Conservation (phyloP, 2,113 vertebrate genomes). For the Lampris incognitus region DNA sequence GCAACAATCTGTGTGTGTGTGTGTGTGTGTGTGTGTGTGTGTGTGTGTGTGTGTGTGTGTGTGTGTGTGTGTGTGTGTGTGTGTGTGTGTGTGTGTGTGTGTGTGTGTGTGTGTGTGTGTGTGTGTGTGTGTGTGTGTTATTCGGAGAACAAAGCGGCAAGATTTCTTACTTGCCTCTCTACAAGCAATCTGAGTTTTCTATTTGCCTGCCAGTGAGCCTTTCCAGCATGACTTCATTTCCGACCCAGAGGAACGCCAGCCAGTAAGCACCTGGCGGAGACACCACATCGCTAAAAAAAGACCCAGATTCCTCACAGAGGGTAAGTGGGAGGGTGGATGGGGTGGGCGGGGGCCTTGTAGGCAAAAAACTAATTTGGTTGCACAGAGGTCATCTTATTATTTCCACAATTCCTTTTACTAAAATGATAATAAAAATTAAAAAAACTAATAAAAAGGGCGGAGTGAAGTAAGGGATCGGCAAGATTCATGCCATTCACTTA, state of each 20-base stretch:
- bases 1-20: constrained; percentile 32
- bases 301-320: background rate
- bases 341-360: too few species aligned
- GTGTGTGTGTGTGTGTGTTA: constrained; percentile 1
- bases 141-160: background rate
- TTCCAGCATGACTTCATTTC: constrained; percentile 48
- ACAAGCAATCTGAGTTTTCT: constrained; percentile 24
- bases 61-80: constrained; percentile 12
- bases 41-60: constrained; percentile 12
- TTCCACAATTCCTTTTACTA: too few species aligned
- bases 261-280: constrained; percentile 42
- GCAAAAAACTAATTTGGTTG: too few species aligned
- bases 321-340: too few species aligned
- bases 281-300: constrained; percentile 26
- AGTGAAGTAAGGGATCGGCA: constrained; percentile 16
- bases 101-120: constrained; percentile 12
- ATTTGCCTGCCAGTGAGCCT: constrained; percentile 43
- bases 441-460: background rate
- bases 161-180: constrained; percentile 28
- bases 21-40: constrained; percentile 12
- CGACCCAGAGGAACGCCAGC: constrained; percentile 39
- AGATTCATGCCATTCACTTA: constrained; percentile 31
- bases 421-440: background rate
- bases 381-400: too few species aligned
- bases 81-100: constrained; percentile 12